These are phyloP conservation scores for Mormyrus proboscirostris DNA, from an alignment of 2,797 vertebrate genomes.

Conservation along the genomic window DNA sequence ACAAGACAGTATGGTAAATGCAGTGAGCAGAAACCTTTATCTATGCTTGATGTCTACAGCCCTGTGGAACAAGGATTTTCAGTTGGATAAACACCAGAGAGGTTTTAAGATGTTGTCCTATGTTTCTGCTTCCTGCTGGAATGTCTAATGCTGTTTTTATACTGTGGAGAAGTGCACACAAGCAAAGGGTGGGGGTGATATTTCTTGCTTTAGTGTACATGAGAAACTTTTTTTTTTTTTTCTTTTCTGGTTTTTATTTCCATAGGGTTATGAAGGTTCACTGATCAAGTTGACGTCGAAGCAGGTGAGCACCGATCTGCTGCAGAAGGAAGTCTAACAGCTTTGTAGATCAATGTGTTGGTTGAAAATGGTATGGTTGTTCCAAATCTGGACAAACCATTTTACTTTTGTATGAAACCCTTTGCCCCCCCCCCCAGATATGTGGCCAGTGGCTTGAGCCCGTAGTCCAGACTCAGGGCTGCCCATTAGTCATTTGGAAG, in stretches of 20 bases:
- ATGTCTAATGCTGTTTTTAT: neutral
- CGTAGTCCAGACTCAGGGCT: neutral
- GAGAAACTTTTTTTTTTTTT: constrained; percentile 18
- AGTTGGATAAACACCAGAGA: neutral
- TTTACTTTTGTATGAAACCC: neutral
- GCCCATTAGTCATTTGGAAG: neutral
- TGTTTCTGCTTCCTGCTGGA: neutral
- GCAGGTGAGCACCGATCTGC: constrained; percentile 72
- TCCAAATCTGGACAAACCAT: neutral
- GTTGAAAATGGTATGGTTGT: neutral
- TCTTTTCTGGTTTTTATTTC: constrained; percentile 52
- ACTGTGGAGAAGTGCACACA: neutral
- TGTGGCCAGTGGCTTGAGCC: neutral
- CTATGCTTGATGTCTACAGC: neutral
- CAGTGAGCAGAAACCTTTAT: neutral
- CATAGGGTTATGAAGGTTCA: constrained; percentile 97
- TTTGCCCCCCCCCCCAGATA: neutral
- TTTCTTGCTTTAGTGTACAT: neutral
- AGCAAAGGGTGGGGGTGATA: neutral
- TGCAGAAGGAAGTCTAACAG: neutral
- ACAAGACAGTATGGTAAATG: neutral
- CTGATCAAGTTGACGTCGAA: constrained; percentile 98
- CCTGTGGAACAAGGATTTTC: neutral
- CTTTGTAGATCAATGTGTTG: neutral
- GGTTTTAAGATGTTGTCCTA: neutral